phyloP scores from a whole-genome alignment of 2,888 invertebrate species.

The Crocallis elinguaria region DNA sequence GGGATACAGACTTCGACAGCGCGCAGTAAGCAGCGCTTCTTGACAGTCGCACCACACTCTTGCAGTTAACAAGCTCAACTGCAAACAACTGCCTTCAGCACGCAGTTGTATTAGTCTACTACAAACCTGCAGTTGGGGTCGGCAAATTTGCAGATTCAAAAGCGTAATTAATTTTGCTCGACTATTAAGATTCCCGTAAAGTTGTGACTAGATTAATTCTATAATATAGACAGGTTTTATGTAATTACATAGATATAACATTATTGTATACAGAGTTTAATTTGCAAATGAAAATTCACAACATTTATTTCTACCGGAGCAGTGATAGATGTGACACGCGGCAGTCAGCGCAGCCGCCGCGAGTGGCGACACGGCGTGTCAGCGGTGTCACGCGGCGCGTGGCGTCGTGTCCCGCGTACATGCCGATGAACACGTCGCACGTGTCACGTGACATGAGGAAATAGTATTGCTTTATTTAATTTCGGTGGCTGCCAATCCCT shows the following conservation, averaged over 20 bases:
- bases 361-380: conserved; percentile 30
- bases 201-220: neutral
- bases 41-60: too few relatives aligned
- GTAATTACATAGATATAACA: neutral
- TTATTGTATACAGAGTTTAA: neutral
- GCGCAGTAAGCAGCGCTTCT: too few relatives aligned
- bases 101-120: too few relatives aligned
- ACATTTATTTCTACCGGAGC: conserved; percentile 12
- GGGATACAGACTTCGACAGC: too few relatives aligned
- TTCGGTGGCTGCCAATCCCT: conserved; percentile 48
- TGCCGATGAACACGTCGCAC: conserved; percentile 66
- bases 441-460: conserved; percentile 67
- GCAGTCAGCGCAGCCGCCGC: conserved; percentile 22
- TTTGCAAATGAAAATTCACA: conserved; percentile 15
- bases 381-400: conserved; percentile 21
- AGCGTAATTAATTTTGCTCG: too few relatives aligned
- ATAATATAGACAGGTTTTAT: neutral
- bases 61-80: too few relatives aligned
- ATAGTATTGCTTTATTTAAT: conserved; percentile 76
- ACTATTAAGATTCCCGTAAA: neutral
- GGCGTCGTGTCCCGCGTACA: conserved; percentile 30
- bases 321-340: conserved; percentile 26
- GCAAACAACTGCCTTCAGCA: too few relatives aligned
- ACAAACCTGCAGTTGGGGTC: too few relatives aligned
- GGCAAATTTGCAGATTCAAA: neutral